phyloP scores from a whole-genome alignment of 2,797 vertebrate genomes.

The Amniataba percoides region DNA sequence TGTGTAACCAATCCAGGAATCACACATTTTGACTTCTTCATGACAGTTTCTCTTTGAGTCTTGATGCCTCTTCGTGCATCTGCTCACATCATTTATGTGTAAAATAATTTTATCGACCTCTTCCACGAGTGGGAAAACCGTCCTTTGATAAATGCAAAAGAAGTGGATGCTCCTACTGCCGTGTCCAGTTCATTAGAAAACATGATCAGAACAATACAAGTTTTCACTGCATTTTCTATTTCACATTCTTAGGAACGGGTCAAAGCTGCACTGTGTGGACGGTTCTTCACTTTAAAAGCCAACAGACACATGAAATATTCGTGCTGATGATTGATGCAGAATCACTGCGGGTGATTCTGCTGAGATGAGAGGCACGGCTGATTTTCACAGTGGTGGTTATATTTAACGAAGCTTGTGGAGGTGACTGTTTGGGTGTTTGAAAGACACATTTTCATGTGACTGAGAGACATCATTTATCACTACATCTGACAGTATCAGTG shows the following conservation, averaged over 20 bases:
- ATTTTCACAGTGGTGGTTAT: slow-evolving; percentile 33
- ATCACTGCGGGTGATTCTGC: slow-evolving; percentile 17
- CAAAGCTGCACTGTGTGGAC: neutral
- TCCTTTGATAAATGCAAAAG: neutral
- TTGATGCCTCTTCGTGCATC: neutral
- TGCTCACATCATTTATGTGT: neutral
- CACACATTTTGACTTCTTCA: neutral
- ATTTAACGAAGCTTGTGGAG: slow-evolving; percentile 31
- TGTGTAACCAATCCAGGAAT: neutral
- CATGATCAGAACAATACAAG: neutral
- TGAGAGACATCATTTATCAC: neutral
- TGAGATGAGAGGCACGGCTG: slow-evolving; percentile 1
- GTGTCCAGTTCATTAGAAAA: neutral
- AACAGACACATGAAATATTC: slow-evolving; percentile 10
- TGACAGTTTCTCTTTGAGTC: neutral
- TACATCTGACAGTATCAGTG: neutral
- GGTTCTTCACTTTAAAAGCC: slow-evolving; percentile 15
- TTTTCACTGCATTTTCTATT: neutral
- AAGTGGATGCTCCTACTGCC: neutral
- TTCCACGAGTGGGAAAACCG: neutral
- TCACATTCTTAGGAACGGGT: slow-evolving; percentile 13
- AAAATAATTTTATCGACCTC: neutral
- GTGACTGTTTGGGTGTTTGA: slow-evolving; percentile 27
- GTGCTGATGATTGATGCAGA: slow-evolving; percentile 5
- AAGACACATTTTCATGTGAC: slow-evolving; percentile 8